These are phyloP conservation scores for Euplagia quadripunctaria DNA, from an alignment of 2,888 invertebrate genomes.

Conservation along the genomic window DNA sequence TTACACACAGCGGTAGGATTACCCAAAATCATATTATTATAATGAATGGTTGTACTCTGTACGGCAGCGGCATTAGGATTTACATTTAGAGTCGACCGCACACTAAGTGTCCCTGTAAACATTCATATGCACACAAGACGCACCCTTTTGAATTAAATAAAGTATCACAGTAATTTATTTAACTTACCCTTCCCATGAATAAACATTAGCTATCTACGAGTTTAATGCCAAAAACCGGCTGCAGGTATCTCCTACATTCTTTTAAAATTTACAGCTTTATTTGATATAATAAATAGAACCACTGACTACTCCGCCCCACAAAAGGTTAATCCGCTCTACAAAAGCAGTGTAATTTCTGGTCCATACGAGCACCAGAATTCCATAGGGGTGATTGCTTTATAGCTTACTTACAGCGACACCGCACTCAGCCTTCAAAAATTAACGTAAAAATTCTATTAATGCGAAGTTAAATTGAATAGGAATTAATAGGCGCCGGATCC, in stretches of 20 bases:
- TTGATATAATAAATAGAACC: background rate
- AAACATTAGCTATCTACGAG: background rate
- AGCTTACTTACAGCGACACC: background rate
- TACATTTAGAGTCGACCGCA: background rate
- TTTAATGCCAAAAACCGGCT: background rate
- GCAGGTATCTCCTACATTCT: background rate
- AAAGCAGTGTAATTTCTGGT: background rate
- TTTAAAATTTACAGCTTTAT: background rate
- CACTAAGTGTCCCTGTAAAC: background rate
- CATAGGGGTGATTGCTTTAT: background rate
- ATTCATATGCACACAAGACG: slow-evolving; percentile 15
- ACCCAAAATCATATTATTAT: no score
- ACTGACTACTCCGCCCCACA: background rate
- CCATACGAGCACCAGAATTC: background rate
- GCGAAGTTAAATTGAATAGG: background rate
- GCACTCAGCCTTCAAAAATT: background rate
- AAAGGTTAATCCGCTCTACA: background rate
- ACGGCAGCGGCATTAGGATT: no score
- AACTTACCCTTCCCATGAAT: slow-evolving; percentile 4
- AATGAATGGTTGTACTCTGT: no score
- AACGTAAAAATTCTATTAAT: background rate
- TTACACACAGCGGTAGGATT: no score
- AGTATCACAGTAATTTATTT: slow-evolving; percentile 7
- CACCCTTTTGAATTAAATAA: slow-evolving; percentile 17
- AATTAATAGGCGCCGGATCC: background rate